Conservation (phyloP, 2,888 invertebrate species). For the Agrochola lychnidis region DNA sequence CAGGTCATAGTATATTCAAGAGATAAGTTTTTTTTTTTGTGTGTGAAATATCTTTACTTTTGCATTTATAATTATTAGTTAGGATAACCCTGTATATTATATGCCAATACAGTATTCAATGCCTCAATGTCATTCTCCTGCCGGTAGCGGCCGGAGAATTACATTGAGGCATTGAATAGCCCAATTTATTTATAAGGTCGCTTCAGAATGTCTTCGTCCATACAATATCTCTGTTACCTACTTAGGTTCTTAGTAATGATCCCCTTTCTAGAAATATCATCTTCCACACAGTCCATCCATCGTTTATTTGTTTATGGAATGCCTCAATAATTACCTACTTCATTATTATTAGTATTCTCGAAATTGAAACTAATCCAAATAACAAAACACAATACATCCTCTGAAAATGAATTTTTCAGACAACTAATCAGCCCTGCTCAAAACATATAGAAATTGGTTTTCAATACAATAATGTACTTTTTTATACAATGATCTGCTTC, state of each 20-base stretch:
- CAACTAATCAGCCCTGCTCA: neutral
- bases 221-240: neutral
- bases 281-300: neutral
- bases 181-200: neutral
- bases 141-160: too few relatives aligned
- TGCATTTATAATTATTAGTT: too few relatives aligned
- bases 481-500: neutral
- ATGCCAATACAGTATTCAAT: neutral
- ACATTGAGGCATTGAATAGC: too few relatives aligned
- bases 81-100: too few relatives aligned
- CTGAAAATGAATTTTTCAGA: neutral
- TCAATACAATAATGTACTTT: neutral
- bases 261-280: neutral
- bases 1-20: too few relatives aligned
- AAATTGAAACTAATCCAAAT: neutral
- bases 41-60: too few relatives aligned
- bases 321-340: constrained; percentile 4
- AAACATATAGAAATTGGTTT: constrained; percentile 2
- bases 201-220: neutral
- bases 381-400: neutral
- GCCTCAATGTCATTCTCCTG: neutral
- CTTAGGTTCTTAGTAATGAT: neutral
- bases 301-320: neutral
- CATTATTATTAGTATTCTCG: neutral
- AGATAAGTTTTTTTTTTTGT: too few relatives aligned